Evolutionary conservation across 2,888 invertebrate species (phyloP).

Genomic region (Drosophila borealis): DNA sequence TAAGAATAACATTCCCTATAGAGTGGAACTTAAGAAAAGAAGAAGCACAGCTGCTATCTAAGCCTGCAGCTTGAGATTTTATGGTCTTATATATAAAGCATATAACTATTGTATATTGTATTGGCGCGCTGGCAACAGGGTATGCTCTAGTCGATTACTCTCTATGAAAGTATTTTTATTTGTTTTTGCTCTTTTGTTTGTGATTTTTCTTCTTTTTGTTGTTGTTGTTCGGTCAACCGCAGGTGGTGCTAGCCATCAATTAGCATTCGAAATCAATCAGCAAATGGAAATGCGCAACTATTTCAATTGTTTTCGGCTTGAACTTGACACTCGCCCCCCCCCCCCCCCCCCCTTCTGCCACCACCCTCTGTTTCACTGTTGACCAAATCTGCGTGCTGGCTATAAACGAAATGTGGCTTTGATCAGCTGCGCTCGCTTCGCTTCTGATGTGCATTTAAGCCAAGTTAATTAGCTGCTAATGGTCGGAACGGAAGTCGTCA

Average conservation of each 20-base stretch:
- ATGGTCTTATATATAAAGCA: too few species aligned
- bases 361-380: slow-evolving; percentile 1
- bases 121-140: not conserved
- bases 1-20: too few species aligned
- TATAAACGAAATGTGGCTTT: slow-evolving; percentile 51
- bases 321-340: slow-evolving; percentile 65
- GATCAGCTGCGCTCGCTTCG: slow-evolving; percentile 58
- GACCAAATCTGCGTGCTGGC: slow-evolving; percentile 35
- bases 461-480: slow-evolving; percentile 64
- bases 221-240: slow-evolving; percentile 17
- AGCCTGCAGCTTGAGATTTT: too few species aligned
- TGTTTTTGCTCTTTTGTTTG: slow-evolving; percentile 4
- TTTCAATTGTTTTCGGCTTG: slow-evolving; percentile 69
- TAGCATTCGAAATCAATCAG: slow-evolving; percentile 71
- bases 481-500: slow-evolving; percentile 56
- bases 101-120: too few species aligned
- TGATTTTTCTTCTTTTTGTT: slow-evolving; percentile 20
- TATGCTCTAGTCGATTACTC: not conserved
- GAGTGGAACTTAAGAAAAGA: too few species aligned
- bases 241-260: slow-evolving; percentile 57
- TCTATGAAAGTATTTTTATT: not conserved
- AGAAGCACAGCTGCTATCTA: too few species aligned
- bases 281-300: slow-evolving; percentile 66
- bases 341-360: not conserved
- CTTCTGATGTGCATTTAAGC: slow-evolving; percentile 47